These are phyloP conservation scores for Tachyglossus aculeatus DNA, from an alignment of 2,797 vertebrate species.

Conservation along the genomic window DNA sequence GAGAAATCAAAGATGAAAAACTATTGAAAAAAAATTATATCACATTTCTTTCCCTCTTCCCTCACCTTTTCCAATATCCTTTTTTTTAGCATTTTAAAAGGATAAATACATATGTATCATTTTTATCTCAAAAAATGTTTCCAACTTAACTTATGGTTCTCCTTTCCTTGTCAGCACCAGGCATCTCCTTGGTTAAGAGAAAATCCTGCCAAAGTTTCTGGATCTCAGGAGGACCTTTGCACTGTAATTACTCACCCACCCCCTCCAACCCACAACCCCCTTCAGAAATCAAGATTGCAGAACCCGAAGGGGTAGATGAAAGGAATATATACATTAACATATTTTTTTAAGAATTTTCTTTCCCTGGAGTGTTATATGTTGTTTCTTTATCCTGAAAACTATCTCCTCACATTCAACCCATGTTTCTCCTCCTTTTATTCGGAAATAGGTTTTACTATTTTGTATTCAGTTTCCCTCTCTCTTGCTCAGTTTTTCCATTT, in stretches of 20 bases:
- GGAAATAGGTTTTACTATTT: no score
- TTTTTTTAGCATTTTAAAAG: slow-evolving; percentile 44
- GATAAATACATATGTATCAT: slow-evolving; percentile 55
- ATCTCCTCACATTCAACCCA: not conserved
- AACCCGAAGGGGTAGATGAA: slow-evolving; percentile 5
- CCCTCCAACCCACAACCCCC: no score
- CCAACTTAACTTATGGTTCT: slow-evolving; percentile 42
- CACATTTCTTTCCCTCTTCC: slow-evolving; percentile 14
- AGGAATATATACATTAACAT: slow-evolving; percentile 23
- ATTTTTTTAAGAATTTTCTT: slow-evolving; percentile 35
- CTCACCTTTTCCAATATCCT: slow-evolving; percentile 7
- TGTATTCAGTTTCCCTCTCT: no score
- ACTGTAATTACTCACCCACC: slow-evolving; percentile 53
- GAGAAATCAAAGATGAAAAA: slow-evolving; percentile 54
- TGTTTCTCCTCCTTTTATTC: no score
- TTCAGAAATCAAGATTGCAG: slow-evolving; percentile 31
- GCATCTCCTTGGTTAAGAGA: slow-evolving; percentile 20
- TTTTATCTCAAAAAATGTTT: slow-evolving; percentile 53
- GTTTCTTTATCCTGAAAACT: slow-evolving; percentile 11
- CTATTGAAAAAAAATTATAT: slow-evolving; percentile 35
- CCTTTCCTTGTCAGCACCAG: slow-evolving; percentile 7
- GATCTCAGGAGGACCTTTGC: slow-evolving; percentile 42
- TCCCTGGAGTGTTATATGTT: slow-evolving; percentile 17
- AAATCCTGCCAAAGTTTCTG: slow-evolving; percentile 30
- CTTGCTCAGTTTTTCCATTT: no score